A percentile compares a stretch with the other conserved stretches of the same genome.
These are phyloP conservation scores for Yoshiicerus persimilis DNA, from an alignment of 1,140 invertebrate species.

Conservation along the genomic window DNA sequence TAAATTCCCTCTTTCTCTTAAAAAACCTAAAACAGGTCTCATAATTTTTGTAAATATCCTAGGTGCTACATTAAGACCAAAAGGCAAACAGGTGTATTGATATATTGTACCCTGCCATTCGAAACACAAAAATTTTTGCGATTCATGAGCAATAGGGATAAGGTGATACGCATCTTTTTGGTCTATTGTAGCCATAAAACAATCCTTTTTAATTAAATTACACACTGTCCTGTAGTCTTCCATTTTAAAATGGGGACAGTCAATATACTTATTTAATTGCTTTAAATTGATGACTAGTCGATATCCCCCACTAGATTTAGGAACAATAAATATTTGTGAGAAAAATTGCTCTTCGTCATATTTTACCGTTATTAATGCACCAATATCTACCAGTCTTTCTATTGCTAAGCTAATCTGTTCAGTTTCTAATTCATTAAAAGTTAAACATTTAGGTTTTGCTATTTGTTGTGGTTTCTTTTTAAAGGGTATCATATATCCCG, in stretches of 20 bases:
- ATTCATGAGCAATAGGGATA: not conserved
- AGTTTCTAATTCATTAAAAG: not conserved
- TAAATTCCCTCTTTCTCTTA: not conserved
- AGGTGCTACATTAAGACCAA: conserved; percentile 30
- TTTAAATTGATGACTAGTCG: conserved; percentile 37
- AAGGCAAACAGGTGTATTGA: conserved; percentile 33
- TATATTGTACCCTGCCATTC: conserved; percentile 8
- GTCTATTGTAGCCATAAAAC: conserved; percentile 32
- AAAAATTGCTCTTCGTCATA: not conserved
- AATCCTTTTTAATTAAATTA: not conserved
- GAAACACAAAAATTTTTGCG: conserved; percentile 37
- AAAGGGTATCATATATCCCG: not conserved
- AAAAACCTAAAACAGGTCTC: not conserved
- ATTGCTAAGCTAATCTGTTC: not conserved
- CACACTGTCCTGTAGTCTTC: conserved; percentile 15
- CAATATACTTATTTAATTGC: conserved; percentile 30
- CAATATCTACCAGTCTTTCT: not conserved
- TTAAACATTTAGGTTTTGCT: not conserved
- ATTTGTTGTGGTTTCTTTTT: not conserved
- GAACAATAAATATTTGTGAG: not conserved
- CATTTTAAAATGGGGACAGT: conserved; percentile 38
- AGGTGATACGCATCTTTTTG: conserved; percentile 37
- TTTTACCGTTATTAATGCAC: not conserved
- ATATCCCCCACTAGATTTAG: not conserved
- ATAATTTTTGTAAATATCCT: conserved; percentile 38